Evolutionary conservation across 2,888 invertebrate genomes (phyloP), one percentile per base, ranked within the genome.

Genomic region (Drosophila mimetica): DNA sequence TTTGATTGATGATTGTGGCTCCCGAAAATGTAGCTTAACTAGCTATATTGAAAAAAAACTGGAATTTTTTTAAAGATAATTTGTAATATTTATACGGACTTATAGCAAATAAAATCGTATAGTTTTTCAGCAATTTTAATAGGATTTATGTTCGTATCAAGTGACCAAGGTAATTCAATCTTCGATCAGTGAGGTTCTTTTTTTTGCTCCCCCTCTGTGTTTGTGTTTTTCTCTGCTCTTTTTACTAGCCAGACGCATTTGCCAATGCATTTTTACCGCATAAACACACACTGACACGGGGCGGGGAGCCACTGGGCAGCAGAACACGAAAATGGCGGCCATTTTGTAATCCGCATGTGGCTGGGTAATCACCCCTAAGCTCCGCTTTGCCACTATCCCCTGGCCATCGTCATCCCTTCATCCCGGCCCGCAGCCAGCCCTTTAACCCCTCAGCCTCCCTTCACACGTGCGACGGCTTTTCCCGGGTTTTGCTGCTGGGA

Each of bases 321-420:
- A 41, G 58, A 76, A 78, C 71, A 82, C 64, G 80, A 75, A 77
- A 86, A 74, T 77, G 86, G 83, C 86, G 69, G 86, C 86, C 86
- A 82, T 86, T 86, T 83, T 84, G 82, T 86, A 80, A 86, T 82
- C 84, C 86, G 83, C 79, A 77, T 82, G 87, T 79, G 87, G 84
- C 83, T 79, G 80, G 80, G 86, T 75, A 87, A 85, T 87, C 87
- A 85, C 77, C 70, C 70, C 65, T 55, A 67, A 67, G 57, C 53
- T 51, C 52, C 54, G 48, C 44, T 53, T 64, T 64, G 16, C 52
- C 50, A 66, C 54, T 53, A 46, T 37, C 51, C 48, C 59, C 22
- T n/a, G 8, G 41, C 36, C 52, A 9, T 22, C 34, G 36, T 39
- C 46, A 20, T 41, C 41, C 41, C 20, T 6, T 22, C 2, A 6